phyloP scores from a whole-genome alignment of 1,140 invertebrate species.

The Mercenaria mercenaria region DNA sequence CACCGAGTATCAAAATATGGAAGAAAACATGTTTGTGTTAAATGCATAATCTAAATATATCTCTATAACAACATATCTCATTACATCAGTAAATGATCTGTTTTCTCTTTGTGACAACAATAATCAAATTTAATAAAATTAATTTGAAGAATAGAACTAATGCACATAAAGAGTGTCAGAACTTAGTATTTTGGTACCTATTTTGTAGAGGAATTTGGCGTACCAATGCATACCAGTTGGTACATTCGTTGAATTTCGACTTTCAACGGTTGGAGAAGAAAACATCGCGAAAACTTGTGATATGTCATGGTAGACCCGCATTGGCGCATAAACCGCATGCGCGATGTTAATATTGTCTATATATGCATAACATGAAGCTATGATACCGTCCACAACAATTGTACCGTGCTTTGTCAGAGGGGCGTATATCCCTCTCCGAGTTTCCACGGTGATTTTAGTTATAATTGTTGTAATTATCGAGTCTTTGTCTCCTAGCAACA shows the following conservation, averaged over 20 bases:
- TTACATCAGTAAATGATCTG: not conserved
- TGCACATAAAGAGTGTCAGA: constrained; percentile 50
- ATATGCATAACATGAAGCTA: constrained; percentile 97
- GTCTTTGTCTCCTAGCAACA: constrained; percentile 71
- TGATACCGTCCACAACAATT: constrained; percentile 95
- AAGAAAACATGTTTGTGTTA: not conserved
- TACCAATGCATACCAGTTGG: constrained; percentile 91
- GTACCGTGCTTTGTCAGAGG: constrained; percentile 96
- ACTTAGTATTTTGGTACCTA: constrained; percentile 86
- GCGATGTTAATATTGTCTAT: constrained; percentile 94
- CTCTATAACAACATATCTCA: constrained; percentile 4
- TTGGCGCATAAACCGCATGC: constrained; percentile 93
- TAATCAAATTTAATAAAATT: not conserved
- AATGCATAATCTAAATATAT: constrained; percentile 30
- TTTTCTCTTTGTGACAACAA: not conserved
- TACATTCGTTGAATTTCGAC: constrained; percentile 33
- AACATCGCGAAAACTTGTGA: constrained; percentile 60
- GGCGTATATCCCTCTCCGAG: constrained; percentile 93
- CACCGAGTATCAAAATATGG: too few relatives aligned
- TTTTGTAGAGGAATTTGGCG: constrained; percentile 91
- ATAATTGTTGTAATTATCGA: constrained; percentile 88
- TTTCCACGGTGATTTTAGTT: constrained; percentile 87
- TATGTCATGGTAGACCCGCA: constrained; percentile 88
- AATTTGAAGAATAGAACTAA: constrained; percentile 14
- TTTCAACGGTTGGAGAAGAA: constrained; percentile 14